Percentiles rank a stretch among this genome's conserved stretches.
phyloP scores from a whole-genome alignment of 2,888 invertebrate species.

The Napeogenes sylphis region DNA sequence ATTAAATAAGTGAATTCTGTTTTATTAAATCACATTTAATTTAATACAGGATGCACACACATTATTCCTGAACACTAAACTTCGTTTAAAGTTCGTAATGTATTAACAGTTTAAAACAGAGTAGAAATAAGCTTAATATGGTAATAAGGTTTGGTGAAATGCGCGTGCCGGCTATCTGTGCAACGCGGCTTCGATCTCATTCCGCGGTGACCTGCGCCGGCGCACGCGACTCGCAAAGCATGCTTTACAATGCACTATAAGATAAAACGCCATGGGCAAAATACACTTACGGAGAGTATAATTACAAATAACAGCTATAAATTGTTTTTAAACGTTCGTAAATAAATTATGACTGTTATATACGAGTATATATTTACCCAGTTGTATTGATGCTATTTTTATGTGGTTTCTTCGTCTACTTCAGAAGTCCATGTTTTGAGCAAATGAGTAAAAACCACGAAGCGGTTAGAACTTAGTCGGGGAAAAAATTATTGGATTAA shows the following conservation, averaged over 20 bases:
- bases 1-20: too few relatives aligned
- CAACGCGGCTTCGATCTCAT: conserved; percentile 35
- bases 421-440: too few relatives aligned
- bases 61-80: background rate
- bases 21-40: too few relatives aligned
- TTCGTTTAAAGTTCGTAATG: background rate
- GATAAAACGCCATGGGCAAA: conserved; percentile 5
- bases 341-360: too few relatives aligned
- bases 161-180: conserved; percentile 35
- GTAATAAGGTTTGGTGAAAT: conserved; percentile 28
- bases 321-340: background rate
- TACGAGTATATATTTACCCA: too few relatives aligned
- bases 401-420: too few relatives aligned
- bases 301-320: background rate
- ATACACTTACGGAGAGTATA: background rate
- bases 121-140: conserved; percentile 21
- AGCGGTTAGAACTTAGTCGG: too few relatives aligned
- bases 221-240: conserved; percentile 38
- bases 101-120: background rate
- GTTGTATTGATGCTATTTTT: too few relatives aligned
- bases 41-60: too few relatives aligned
- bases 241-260: conserved; percentile 8
- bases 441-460: too few relatives aligned
- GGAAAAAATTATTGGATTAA: too few relatives aligned
- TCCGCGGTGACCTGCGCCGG: conserved; percentile 35